Percentiles rank a stretch among this genome's conserved stretches.
phyloP scores from a whole-genome alignment of 2,888 invertebrate species.

The Cephus runcator region DNA sequence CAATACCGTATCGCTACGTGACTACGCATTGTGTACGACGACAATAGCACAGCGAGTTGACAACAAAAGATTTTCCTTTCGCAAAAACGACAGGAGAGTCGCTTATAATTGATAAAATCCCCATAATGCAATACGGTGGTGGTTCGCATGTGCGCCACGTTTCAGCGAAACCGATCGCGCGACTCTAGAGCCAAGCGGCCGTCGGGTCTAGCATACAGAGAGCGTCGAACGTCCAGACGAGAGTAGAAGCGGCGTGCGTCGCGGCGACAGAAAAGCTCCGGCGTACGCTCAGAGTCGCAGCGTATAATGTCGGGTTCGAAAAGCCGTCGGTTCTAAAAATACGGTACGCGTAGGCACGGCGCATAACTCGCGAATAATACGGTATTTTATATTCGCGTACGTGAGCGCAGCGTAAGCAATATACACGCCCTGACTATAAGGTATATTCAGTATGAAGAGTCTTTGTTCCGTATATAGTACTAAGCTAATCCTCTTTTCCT shows the following conservation, averaged over 20 bases:
- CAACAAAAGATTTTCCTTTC: not conserved
- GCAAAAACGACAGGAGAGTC: not conserved
- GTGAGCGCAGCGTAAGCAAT: slow-evolving; percentile 2
- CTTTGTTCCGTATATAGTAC: not conserved
- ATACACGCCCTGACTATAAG: not conserved
- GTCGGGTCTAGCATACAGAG: slow-evolving; percentile 21
- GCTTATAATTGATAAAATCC: not conserved
- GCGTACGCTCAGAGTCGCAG: not conserved
- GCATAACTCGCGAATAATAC: slow-evolving; percentile 50
- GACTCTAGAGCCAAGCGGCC: slow-evolving; percentile 22
- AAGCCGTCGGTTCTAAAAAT: slow-evolving; percentile 1
- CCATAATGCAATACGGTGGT: not conserved
- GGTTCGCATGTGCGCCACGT: slow-evolving; percentile 7
- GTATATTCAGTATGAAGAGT: not conserved
- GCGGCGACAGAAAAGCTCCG: not conserved
- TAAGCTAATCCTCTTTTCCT: not conserved
- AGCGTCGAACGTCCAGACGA: not conserved
- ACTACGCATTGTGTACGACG: not conserved
- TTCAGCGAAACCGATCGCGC: not conserved
- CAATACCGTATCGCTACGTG: not conserved
- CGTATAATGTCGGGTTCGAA: not conserved
- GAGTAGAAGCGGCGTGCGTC: not conserved
- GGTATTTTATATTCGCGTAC: slow-evolving; percentile 34
- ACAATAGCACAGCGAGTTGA: not conserved
- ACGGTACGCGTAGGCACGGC: slow-evolving; percentile 22